Evolutionary conservation across 1,140 invertebrate species (phyloP).

Genomic region (Diachasmimorpha longicaudata): DNA sequence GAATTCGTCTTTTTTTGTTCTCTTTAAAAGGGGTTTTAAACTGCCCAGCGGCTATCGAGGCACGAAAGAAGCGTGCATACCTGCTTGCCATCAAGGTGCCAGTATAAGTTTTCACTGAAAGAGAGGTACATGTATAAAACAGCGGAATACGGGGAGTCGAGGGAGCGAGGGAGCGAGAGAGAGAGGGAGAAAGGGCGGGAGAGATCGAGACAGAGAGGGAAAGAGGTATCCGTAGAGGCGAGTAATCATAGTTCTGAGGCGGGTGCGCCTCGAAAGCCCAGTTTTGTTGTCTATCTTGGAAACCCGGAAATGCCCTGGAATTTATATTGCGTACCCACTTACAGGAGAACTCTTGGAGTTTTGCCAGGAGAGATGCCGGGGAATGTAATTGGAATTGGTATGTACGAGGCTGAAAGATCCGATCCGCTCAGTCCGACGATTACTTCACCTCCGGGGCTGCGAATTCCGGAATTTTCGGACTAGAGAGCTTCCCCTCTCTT

Average conservation of each 20-base stretch:
- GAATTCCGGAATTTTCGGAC: no score
- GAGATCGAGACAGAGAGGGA: no score
- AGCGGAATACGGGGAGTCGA: not conserved
- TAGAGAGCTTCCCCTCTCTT: no score
- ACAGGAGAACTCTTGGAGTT: not conserved
- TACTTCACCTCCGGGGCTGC: not conserved
- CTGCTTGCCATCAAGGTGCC: not conserved
- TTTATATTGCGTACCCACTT: slow-evolving; percentile 27
- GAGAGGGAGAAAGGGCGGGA: not conserved
- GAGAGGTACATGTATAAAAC: not conserved
- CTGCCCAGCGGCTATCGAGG: not conserved
- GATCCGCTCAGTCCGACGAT: not conserved
- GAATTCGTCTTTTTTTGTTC: not conserved
- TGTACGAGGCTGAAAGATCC: not conserved
- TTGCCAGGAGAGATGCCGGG: not conserved
- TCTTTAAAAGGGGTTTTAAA: not conserved
- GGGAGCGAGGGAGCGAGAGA: no score
- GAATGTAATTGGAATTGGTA: slow-evolving; percentile 7
- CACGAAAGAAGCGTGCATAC: not conserved
- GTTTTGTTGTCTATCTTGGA: slow-evolving; percentile 23
- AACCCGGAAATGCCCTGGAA: slow-evolving; percentile 28
- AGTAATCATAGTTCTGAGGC: not conserved
- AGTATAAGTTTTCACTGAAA: not conserved
- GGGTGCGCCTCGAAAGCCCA: not conserved
- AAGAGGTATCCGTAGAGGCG: not conserved